Evolutionary conservation across 2,888 invertebrate genomes (phyloP), one percentile per base, ranked within the genome.

Genomic region (Nomada goodeniana): DNA sequence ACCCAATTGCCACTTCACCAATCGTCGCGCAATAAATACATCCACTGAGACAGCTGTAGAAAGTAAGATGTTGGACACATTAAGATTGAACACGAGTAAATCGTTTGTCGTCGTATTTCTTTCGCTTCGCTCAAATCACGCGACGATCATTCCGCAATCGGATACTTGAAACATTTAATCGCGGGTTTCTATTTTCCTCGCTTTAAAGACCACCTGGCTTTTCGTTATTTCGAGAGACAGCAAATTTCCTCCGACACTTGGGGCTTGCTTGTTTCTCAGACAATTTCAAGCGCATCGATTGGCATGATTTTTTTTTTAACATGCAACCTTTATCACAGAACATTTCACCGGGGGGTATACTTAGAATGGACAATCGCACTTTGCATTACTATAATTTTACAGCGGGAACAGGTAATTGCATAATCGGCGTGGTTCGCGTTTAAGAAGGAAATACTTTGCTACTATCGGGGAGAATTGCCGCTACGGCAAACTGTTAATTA

Each of bases 151-250:
- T 65, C 10, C 11, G 47, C n/a, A 65, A 73, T 65, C 26, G 18
- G 44, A 11, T 65, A 55, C 15, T n/a, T 29, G 55, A 47, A 44
- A 29, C 26, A 65, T 10, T 65, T 65, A 26, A 73, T 65, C 55
- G 47, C 29, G 44, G 73, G 71, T 23, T 61, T 53, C 15, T 53
- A 15, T 64, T 42, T 63, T 18, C 23, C 11, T 7, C 20, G 11
- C 20, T 47, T 44, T 65, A 73, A 47, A 53, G 44, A 44, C 44
- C 36, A 11, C 55, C 55, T 57, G 65, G 65, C 73, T 73, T 73
- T 73, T 29, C 42, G 65, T 44, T 29, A 65, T 20, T 44, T 73
- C 55, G 3, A 44, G 44, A 11, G 11, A 53, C 11, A 44, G 18
- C 36, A n/a, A 42, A 29, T 47, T 20, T 0, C 53, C 9, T 29